Evolutionary conservation across 2,113 vertebrate genomes (phyloP).

Genomic region (Sceloporus tristichus): DNA sequence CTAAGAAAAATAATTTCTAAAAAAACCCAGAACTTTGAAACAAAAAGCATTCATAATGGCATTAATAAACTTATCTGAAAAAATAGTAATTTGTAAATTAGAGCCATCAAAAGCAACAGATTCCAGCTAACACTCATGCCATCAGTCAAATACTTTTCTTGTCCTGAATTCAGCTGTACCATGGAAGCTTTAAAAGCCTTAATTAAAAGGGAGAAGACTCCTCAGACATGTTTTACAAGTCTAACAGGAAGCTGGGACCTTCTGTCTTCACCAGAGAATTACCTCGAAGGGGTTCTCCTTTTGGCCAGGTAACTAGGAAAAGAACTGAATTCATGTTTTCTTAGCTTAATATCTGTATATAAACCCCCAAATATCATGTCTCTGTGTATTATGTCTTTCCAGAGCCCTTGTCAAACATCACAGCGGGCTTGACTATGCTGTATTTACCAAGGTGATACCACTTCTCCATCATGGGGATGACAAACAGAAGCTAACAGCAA

Average conservation of each 20-base stretch:
- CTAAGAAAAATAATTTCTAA: not conserved
- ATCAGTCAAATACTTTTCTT: slow-evolving; percentile 2
- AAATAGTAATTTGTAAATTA: not conserved
- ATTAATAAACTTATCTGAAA: not conserved
- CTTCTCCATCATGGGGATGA: slow-evolving; percentile 2
- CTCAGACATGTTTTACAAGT: slow-evolving; percentile 19
- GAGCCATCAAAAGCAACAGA: not conserved
- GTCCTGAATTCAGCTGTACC: slow-evolving; percentile 30
- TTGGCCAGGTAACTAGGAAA: not conserved
- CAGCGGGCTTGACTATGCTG: not conserved
- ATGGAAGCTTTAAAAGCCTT: slow-evolving; percentile 28
- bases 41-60: not conserved
- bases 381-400: not conserved
- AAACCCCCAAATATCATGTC: not conserved
- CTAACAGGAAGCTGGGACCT: slow-evolving; percentile 28
- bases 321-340: not conserved
- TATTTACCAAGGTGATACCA: not conserved
- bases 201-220: slow-evolving; percentile 28
- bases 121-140: not conserved
- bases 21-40: not conserved
- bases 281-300: slow-evolving; percentile 28
- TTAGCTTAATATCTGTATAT: not conserved
- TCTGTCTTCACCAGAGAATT: slow-evolving; percentile 23
- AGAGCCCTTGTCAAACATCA: slow-evolving; percentile 26
- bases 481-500: slow-evolving; percentile 13